phyloP scores from a whole-genome alignment of 2,797 vertebrate genomes.

The Carduelis carduelis region DNA sequence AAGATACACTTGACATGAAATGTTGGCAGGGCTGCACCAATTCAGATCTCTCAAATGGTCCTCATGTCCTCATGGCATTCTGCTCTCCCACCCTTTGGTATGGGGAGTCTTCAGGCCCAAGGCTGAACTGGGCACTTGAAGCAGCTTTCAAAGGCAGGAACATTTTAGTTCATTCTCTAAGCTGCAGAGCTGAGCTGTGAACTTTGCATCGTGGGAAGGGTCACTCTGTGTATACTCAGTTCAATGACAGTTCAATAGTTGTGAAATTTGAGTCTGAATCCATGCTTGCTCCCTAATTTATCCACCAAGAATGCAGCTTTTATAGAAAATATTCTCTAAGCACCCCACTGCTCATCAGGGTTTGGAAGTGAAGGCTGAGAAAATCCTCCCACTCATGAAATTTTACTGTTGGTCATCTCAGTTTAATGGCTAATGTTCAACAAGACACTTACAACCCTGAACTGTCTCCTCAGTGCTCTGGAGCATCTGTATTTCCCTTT shows the following conservation, averaged over 20 bases:
- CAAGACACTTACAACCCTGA: neutral
- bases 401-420: neutral
- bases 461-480: neutral
- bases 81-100: neutral
- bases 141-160: neutral
- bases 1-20: neutral
- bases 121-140: neutral
- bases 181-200: neutral
- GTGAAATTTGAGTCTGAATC: neutral
- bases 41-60: neutral
- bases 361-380: neutral
- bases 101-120: neutral
- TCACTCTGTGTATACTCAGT: neutral
- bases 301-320: neutral
- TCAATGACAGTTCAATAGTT: neutral
- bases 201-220: accelerated
- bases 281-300: neutral
- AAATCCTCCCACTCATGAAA: neutral
- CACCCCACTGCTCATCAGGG: neutral
- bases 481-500: neutral
- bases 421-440: neutral
- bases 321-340: neutral
- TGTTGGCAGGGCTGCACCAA: neutral
- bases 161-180: neutral
- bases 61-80: accelerated